Percentiles rank a stretch among this genome's conserved stretches.
phyloP scores from a whole-genome alignment of 2,113 vertebrate genomes.

The Alectura lathami region DNA sequence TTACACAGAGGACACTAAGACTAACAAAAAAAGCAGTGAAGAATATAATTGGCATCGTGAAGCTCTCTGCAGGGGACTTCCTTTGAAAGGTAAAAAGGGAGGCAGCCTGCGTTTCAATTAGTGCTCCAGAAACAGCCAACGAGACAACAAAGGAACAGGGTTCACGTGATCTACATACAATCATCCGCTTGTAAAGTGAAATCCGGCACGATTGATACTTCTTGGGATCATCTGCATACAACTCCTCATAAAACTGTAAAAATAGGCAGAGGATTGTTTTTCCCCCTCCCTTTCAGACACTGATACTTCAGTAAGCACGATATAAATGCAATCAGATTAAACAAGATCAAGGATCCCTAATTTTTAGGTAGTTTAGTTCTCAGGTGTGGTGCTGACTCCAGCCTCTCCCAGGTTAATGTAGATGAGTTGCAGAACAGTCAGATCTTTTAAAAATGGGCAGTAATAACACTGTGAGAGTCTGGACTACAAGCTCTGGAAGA shows the following conservation, averaged over 20 bases:
- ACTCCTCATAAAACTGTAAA: conserved; percentile 95
- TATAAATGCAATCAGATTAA: conserved; percentile 18
- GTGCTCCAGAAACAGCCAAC: conserved; percentile 69
- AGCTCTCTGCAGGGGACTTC: conserved; percentile 55
- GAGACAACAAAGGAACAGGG: conserved; percentile 51
- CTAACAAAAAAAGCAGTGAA: conserved; percentile 71
- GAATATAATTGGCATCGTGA: conserved; percentile 62
- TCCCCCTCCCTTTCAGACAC: conserved; percentile 18
- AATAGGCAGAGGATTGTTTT: conserved; percentile 79
- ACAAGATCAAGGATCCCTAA: background rate
- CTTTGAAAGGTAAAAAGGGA: conserved; percentile 56
- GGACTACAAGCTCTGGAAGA: background rate
- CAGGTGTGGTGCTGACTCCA: fast-evolving
- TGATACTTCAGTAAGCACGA: conserved; percentile 25
- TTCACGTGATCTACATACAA: conserved; percentile 90
- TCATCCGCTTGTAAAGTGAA: conserved; percentile 93
- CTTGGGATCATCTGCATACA: conserved; percentile 91
- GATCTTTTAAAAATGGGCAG: background rate
- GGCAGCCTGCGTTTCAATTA: conserved; percentile 76
- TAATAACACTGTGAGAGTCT: background rate
- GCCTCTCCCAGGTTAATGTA: background rate
- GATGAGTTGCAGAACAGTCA: background rate
- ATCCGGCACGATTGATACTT: conserved; percentile 92
- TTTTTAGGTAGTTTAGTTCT: background rate
- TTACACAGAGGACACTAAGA: conserved; percentile 48